A percentile compares a stretch with the other conserved stretches of the same genome.
Evolutionary conservation across 2,797 vertebrate genomes (phyloP).

Genomic region (Hapalemur alaotrensis): DNA sequence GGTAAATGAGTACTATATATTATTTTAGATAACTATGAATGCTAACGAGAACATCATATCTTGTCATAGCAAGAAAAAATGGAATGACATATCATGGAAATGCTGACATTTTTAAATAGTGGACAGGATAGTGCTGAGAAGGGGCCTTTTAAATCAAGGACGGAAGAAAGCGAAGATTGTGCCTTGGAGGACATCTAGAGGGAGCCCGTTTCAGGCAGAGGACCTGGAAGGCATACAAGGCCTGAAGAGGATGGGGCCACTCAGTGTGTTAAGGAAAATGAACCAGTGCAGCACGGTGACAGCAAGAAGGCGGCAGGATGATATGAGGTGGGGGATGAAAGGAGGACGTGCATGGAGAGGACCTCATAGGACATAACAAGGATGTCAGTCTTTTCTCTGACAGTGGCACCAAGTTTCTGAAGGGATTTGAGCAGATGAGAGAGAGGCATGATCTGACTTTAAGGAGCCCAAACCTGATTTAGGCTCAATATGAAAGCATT

Average conservation of each 20-base stretch:
- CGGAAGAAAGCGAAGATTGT: neutral
- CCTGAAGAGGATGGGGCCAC: neutral
- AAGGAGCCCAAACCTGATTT: neutral
- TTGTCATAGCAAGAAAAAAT: neutral
- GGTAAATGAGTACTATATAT: neutral
- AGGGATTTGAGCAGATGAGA: neutral
- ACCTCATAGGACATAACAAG: neutral
- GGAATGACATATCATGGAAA: neutral
- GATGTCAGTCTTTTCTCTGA: neutral
- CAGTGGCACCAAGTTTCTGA: neutral
- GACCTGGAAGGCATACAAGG: neutral
- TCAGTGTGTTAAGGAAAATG: neutral
- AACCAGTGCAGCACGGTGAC: neutral
- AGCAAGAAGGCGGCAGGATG: rapidly evolving
- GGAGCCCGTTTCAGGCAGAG: neutral
- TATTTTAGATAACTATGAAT: neutral
- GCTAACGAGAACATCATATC: neutral
- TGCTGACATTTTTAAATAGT: neutral
- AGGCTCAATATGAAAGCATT: neutral
- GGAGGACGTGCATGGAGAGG: rapidly evolving
- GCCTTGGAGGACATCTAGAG: neutral
- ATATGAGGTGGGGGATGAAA: neutral
- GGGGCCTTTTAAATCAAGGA: rapidly evolving
- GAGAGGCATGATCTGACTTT: neutral
- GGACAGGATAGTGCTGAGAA: neutral